Evolutionary conservation across 2,113 vertebrate species (phyloP).

Genomic region (Anoplopoma fimbria): DNA sequence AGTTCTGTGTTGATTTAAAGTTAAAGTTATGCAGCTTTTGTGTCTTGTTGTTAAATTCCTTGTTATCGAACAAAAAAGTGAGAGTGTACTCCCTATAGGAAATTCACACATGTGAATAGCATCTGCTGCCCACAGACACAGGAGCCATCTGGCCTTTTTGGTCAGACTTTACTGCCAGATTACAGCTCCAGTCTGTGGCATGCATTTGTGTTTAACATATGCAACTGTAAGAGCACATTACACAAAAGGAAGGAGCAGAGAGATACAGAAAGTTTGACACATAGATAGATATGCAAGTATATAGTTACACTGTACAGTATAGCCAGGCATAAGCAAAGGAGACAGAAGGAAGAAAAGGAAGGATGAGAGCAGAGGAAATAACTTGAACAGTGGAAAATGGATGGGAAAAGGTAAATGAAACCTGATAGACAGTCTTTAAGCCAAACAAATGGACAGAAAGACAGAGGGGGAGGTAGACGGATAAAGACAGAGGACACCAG

Average conservation of each 20-base stretch:
- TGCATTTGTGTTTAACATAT: slow-evolving; percentile 21
- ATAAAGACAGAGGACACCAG: slow-evolving; percentile 31
- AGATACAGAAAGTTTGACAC: not conserved
- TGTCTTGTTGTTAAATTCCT: slow-evolving; percentile 5
- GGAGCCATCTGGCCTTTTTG: slow-evolving; percentile 45
- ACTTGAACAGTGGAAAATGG: not conserved
- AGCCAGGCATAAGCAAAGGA: not conserved
- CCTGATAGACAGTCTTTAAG: not conserved
- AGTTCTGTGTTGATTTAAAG: not conserved
- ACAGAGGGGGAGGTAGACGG: slow-evolving; percentile 21
- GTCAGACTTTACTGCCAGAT: not conserved
- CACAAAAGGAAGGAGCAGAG: not conserved
- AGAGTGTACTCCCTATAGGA: slow-evolving; percentile 7
- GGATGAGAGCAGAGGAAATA: not conserved
- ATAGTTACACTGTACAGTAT: not conserved
- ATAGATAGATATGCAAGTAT: not conserved
- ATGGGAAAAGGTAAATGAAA: not conserved
- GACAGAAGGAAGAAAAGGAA: not conserved
- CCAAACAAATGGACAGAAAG: slow-evolving; percentile 4
- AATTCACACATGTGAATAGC: slow-evolving; percentile 39
- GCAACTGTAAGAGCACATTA: not conserved
- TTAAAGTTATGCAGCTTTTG: slow-evolving; percentile 9
- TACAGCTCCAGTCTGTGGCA: not conserved
- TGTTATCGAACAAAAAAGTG: slow-evolving; percentile 6
- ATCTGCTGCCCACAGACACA: slow-evolving; percentile 44